Evolutionary conservation across 2,113 vertebrate species (phyloP).

Genomic region (Proterorhinus semilunaris): DNA sequence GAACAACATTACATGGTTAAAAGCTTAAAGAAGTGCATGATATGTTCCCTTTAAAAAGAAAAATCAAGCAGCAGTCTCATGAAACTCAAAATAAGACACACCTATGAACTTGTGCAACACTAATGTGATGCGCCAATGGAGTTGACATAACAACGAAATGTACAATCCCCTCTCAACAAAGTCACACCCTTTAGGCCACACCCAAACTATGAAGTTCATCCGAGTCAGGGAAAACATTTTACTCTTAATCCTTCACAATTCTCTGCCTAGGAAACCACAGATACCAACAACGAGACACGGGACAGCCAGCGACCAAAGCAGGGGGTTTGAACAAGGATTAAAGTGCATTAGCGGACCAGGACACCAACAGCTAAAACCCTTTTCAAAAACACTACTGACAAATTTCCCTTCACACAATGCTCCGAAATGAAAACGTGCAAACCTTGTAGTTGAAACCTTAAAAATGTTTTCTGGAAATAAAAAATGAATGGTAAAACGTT

Average conservation of each 20-base stretch:
- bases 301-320: slow-evolving; percentile 34
- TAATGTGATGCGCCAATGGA: slow-evolving; percentile 15
- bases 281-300: slow-evolving; percentile 42
- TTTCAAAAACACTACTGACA: background rate
- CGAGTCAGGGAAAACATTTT: slow-evolving; percentile 68
- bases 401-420: too few relatives aligned
- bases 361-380: slow-evolving; percentile 2
- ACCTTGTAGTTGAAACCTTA: too few relatives aligned
- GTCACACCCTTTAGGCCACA: slow-evolving; percentile 14
- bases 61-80: slow-evolving; percentile 8
- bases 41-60: background rate
- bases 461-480: too few relatives aligned
- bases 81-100: slow-evolving; percentile 24
- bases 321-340: slow-evolving; percentile 60
- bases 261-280: slow-evolving; percentile 37
- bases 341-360: slow-evolving; percentile 43
- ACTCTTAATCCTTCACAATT: slow-evolving; percentile 63
- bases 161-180: slow-evolving; percentile 24
- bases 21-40: too few relatives aligned
- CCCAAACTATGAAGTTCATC: slow-evolving; percentile 39
- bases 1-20: too few relatives aligned
- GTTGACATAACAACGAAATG: background rate
- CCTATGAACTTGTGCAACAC: slow-evolving; percentile 12
- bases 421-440: too few relatives aligned
- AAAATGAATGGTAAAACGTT: too few relatives aligned